These are phyloP conservation scores for Bombus balteatus DNA, from an alignment of 1,140 invertebrate genomes.

Conservation along the genomic window DNA sequence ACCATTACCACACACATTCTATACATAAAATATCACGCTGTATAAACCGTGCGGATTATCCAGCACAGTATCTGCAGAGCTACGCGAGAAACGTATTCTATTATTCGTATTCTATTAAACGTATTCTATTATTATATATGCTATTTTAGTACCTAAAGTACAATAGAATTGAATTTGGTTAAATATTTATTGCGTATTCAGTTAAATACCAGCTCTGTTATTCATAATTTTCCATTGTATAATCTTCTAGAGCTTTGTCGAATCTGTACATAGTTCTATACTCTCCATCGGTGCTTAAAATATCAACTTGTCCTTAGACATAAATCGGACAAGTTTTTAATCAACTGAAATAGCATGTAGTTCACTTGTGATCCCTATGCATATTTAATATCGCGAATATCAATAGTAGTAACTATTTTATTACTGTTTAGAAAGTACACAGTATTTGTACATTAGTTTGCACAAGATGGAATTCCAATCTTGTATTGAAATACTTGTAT, in stretches of 20 bases:
- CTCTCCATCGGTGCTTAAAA: background rate
- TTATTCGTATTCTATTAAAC: too few relatives aligned
- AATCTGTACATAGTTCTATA: background rate
- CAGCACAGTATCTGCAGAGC: background rate
- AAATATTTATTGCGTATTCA: background rate
- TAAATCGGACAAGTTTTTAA: background rate
- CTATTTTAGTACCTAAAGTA: background rate
- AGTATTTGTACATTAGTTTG: background rate
- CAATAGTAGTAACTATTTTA: constrained; percentile 12
- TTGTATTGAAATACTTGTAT: background rate
- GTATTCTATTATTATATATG: background rate
- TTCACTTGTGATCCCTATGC: background rate
- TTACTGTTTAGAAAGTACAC: too few relatives aligned
- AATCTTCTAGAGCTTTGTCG: background rate
- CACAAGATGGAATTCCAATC: background rate
- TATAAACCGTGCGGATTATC: background rate
- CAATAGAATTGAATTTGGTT: background rate
- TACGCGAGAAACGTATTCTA: background rate
- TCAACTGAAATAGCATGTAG: background rate
- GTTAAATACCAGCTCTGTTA: background rate
- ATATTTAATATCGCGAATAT: constrained; percentile 4
- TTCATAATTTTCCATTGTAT: background rate
- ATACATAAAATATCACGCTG: background rate
- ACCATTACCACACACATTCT: background rate
- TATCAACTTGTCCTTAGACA: background rate